Evolutionary conservation across 2,113 vertebrate species (phyloP).

Genomic region (Syngnathoides biaculeatus): DNA sequence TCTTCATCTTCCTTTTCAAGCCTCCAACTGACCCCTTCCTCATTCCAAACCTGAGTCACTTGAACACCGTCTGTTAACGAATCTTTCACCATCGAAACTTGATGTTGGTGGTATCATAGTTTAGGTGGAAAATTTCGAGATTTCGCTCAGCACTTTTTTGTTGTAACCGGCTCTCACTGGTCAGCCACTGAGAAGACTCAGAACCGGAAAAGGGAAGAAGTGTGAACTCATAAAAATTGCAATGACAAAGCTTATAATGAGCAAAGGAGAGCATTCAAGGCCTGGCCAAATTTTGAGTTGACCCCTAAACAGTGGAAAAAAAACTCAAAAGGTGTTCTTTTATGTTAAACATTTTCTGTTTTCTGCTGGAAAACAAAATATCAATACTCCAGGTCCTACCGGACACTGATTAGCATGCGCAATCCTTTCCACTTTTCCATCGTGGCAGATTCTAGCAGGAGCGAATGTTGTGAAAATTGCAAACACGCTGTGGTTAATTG

Average conservation of each 20-base stretch:
- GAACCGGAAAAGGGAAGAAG: slow-evolving; percentile 40
- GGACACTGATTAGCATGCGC: too few relatives aligned
- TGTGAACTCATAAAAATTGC: slow-evolving; percentile 60
- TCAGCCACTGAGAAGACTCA: slow-evolving; percentile 23
- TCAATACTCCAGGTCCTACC: too few relatives aligned
- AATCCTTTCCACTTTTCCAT: too few relatives aligned
- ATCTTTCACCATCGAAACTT: slow-evolving; percentile 67
- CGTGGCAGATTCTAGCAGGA: too few relatives aligned
- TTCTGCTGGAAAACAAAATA: too few relatives aligned
- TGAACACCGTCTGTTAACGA: slow-evolving; percentile 37
- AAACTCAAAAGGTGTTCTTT: neutral
- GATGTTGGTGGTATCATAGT: slow-evolving; percentile 29
- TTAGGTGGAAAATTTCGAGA: slow-evolving; percentile 55
- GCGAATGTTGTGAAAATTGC: too few relatives aligned
- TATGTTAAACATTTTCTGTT: too few relatives aligned
- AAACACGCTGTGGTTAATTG: too few relatives aligned
- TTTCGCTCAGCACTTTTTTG: slow-evolving; percentile 47
- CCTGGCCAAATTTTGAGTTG: neutral
- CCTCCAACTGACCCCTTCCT: slow-evolving; percentile 54
- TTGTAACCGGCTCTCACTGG: slow-evolving; percentile 23
- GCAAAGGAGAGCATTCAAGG: slow-evolving; percentile 7
- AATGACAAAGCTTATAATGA: slow-evolving; percentile 51
- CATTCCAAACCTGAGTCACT: slow-evolving; percentile 64
- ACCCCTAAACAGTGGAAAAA: neutral
- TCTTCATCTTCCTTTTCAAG: slow-evolving; percentile 42